Evolutionary conservation across 2,888 invertebrate species (phyloP), one percentile per base, ranked within the genome.

Genomic region (Cephus runcator): DNA sequence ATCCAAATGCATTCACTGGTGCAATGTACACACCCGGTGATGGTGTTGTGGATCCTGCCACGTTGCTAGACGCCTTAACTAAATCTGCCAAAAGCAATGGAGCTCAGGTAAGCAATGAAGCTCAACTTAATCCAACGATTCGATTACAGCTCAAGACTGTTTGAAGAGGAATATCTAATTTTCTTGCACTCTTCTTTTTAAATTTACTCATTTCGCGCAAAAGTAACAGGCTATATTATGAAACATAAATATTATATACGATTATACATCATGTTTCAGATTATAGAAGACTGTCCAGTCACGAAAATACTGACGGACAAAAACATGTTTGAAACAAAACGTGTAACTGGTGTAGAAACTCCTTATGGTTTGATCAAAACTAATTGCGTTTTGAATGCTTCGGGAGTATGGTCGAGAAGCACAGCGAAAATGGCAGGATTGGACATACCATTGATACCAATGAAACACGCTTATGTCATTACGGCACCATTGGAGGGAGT

Each of bases 391-490:
- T 94, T 98, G 3, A 97, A 97, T 91, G 93, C 97, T 80, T 94
- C 94, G 90, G 97, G 96, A 36, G 97, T 94, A 0, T 98, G 98
- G 98, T 95, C 97, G 0, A 94, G 95, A 6, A 93, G 95, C 78
- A 92, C 98, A 23, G 94, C 95, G 0, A 92, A 94, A 82, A 94
- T 94, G 92, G 94, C 95, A 0, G 95, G 95, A 1, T 90, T 95
- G 0, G 91, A 93, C 77, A 93, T 98, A 23, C 98, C 98, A 0
- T 85, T 98, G 56, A 92, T 96, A 15, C 95, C 97, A 0, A 96
- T 98, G 94, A 97, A 97, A 87, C 98, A 98, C 89, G 95, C 98
- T 0, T 98, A 98, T 87, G 95, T 98, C 9, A 94, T 98, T 0
- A 96, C 96, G 1, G 97, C 97, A 80, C 93, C 94, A 0, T 95